These are phyloP conservation scores for Luscinia luscinia DNA, from an alignment of 2,797 vertebrate species.

Conservation along the genomic window DNA sequence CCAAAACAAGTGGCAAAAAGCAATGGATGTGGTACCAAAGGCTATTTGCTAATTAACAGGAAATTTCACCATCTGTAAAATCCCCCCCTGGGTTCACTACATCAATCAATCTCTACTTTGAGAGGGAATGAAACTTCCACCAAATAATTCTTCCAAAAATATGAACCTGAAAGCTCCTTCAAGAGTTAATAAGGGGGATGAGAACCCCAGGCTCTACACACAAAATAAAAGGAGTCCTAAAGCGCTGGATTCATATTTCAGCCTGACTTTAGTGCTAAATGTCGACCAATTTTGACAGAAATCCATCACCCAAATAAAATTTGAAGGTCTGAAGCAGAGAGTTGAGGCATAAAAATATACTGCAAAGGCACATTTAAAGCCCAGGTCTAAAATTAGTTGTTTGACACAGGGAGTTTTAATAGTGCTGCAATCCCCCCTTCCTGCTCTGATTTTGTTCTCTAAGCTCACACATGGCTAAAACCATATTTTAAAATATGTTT, in stretches of 20 bases:
- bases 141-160: not conserved
- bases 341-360: slow-evolving; percentile 28
- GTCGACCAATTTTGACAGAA: not conserved
- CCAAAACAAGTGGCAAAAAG: not conserved
- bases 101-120: not conserved
- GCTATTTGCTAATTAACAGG: not conserved
- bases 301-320: slow-evolving; percentile 36
- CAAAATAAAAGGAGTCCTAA: not conserved
- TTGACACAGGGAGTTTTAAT: not conserved
- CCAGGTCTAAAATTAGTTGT: not conserved
- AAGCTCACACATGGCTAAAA: not conserved
- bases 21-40: not conserved
- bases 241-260: not conserved
- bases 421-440: not conserved
- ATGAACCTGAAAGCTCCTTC: not conserved
- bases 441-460: not conserved
- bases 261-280: not conserved
- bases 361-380: slow-evolving; percentile 3
- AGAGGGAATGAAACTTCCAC: not conserved
- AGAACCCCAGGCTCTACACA: not conserved
- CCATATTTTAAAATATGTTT: not conserved
- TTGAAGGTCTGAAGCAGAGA: slow-evolving; percentile 22
- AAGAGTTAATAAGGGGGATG: not conserved
- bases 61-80: not conserved
- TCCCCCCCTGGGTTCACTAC: not conserved